Base-by-base conservation (phyloP, 2,888 invertebrate genomes). In the Leptopilina myrica region DNA sequence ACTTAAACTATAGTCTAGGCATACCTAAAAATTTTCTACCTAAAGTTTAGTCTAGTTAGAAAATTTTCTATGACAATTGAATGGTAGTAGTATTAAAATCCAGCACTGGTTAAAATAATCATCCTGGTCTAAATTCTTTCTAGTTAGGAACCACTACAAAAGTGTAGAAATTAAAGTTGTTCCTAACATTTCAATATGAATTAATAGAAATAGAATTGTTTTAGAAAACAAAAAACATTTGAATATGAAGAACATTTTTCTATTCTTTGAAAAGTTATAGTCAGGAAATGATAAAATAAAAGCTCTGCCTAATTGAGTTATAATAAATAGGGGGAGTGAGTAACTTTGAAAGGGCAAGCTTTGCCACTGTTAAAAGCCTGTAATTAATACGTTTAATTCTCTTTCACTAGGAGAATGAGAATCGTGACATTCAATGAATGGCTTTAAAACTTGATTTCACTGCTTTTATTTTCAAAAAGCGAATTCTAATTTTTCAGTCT, bases 311-410 rank as follows among this genome's bases (percentile, higher is more conserved):
- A 90, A 90, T 86, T 84, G 83, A 88, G 86, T 90, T 90, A 85
- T 88, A 86, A 86, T 86, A 85, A 87, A 88, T 88, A 87, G 88
- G 87, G 85, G 86, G 78, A 81, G 78, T 81, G 81, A 78, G 79
- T 75, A 67, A 75, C 73, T 79, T 67, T 69, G 76, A 69, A 77
- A 78, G 75, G 75, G 80, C 49, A 79, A 84, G 78, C 80, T 78
- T 81, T 78, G 83, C 83, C 85, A 84, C 81, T 83, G 85, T 87
- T 90, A 88, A 88, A 88, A 90, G 89, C 89, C 84, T 82, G 84
- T 87, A 89, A 89, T 90, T 90, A 89, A 89, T 87, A 87, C 86
- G 82, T 85, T 85, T 90, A 90, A 90, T 89, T 88, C 83, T 83
- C 84, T 87, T 86, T 82, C 82, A 81, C 80, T 76, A 76, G 59